phyloP scores from a whole-genome alignment of 2,888 invertebrate species.

The Steinernema hermaphroditum region DNA sequence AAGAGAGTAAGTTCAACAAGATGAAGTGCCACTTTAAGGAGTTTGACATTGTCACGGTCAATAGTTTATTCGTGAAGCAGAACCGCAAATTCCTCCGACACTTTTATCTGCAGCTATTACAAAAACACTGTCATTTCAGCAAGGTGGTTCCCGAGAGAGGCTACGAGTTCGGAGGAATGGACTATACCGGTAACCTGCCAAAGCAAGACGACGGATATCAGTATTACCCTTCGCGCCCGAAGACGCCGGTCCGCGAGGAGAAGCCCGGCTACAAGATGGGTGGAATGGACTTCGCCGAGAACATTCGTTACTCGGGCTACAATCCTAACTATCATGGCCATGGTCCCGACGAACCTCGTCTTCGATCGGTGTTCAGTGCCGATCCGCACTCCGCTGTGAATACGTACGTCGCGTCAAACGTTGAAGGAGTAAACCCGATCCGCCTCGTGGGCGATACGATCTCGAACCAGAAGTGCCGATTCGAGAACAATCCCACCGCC shows the following conservation, averaged over 20 bases:
- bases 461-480: constrained; percentile 57
- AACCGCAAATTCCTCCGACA: too few relatives aligned
- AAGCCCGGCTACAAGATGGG: constrained; percentile 44
- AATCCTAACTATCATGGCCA: constrained; percentile 57
- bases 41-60: too few relatives aligned
- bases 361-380: constrained; percentile 57
- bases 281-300: constrained; percentile 21
- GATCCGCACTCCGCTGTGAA: constrained; percentile 59
- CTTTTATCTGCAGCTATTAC: too few relatives aligned
- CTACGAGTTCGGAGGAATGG: constrained; percentile 49
- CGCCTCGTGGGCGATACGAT: constrained; percentile 49
- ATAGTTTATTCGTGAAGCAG: too few relatives aligned
- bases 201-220: constrained; percentile 30
- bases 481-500: constrained; percentile 40
- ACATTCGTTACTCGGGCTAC: constrained; percentile 34
- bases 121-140: too few relatives aligned
- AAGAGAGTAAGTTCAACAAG: neutral
- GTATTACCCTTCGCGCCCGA: neutral
- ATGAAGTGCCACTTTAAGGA: too few relatives aligned
- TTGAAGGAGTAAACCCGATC: constrained; percentile 47
- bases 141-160: constrained; percentile 42
- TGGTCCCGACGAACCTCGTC: constrained; percentile 58
- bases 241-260: constrained; percentile 41
- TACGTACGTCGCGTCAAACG: constrained; percentile 51
- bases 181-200: constrained; percentile 30